Percentiles rank a stretch among this genome's conserved stretches.
phyloP scores from a whole-genome alignment of 2,888 invertebrate genomes.

The Acanthosepion lycidas region DNA sequence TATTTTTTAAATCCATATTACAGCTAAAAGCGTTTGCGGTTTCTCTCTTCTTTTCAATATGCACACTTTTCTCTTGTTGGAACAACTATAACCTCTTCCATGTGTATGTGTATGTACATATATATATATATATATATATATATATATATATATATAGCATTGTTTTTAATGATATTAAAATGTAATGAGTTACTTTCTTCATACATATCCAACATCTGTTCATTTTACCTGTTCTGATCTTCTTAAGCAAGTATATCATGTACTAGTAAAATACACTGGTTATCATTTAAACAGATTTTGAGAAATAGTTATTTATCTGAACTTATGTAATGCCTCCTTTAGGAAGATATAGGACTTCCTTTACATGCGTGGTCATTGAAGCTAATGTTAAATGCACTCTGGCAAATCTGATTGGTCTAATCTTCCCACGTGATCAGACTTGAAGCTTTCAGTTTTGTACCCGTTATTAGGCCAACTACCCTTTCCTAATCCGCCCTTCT shows the following conservation, averaged over 20 bases:
- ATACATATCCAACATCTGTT: too few species aligned
- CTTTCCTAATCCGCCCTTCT: not conserved
- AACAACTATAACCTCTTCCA: too few species aligned
- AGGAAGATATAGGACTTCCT: not conserved
- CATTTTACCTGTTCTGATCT: too few species aligned
- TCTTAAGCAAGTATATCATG: not conserved
- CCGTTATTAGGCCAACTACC: conserved; percentile 22
- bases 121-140: too few species aligned
- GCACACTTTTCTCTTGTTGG: too few species aligned
- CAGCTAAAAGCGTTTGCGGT: too few species aligned
- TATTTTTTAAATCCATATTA: too few species aligned
- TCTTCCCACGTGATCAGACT: not conserved
- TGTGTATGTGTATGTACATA: too few species aligned
- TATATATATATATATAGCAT: too few species aligned
- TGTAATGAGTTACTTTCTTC: too few species aligned
- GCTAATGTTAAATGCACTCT: not conserved
- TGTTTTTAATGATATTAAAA: too few species aligned
- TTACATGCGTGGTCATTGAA: not conserved
- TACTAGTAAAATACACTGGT: not conserved
- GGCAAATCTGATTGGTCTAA: conserved; percentile 20
- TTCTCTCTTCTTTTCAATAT: too few species aligned
- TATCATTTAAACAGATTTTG: not conserved
- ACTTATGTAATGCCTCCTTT: not conserved
- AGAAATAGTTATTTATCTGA: not conserved
- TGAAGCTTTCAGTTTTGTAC: not conserved